A percentile compares a stretch with the other conserved stretches of the same genome.
phyloP scores from a whole-genome alignment of 2,797 vertebrate species.

The Champsocephalus gunnari region DNA sequence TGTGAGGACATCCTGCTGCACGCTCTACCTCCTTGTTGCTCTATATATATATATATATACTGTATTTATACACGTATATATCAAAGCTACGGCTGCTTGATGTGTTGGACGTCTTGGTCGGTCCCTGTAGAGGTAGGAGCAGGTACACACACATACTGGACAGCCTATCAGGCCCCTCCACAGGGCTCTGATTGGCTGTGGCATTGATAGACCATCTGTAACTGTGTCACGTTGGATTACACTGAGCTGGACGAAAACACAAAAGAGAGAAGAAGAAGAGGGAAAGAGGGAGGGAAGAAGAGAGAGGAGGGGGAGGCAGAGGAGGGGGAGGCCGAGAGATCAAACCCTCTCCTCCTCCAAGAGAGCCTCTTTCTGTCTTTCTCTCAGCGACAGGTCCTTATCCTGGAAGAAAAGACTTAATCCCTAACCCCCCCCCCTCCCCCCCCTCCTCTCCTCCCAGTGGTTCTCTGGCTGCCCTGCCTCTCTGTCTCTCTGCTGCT shows the following conservation, averaged over 20 bases:
- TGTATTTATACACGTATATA: constrained; percentile 39
- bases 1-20: constrained; percentile 19
- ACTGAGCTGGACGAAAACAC: constrained; percentile 73
- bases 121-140: constrained; percentile 55
- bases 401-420: constrained; percentile 79
- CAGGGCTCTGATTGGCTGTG: constrained; percentile 86
- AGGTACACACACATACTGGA: constrained; percentile 47
- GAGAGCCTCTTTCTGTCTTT: constrained; percentile 69
- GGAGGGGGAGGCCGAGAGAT: constrained; percentile 64
- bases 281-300: constrained; percentile 56
- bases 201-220: constrained; percentile 90
- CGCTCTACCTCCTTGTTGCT: constrained; percentile 4
- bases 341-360: constrained; percentile 81
- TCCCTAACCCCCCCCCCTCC: constrained; percentile 69
- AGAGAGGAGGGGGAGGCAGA: constrained; percentile 15
- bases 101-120: constrained; percentile 44
- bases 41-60: constrained; percentile 7
- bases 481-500: constrained; percentile 47
- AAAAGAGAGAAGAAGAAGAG: constrained; percentile 73
- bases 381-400: constrained; percentile 79
- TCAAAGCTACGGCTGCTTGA: constrained; percentile 50
- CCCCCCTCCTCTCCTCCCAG: constrained; percentile 21
- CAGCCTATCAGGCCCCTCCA: constrained; percentile 83
- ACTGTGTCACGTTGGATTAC: constrained; percentile 90
- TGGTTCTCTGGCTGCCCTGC: constrained; percentile 2